Percentiles rank a stretch among this genome's conserved stretches.
phyloP scores from a whole-genome alignment of 2,888 invertebrate species.

The Lasioglossum vierecki region DNA sequence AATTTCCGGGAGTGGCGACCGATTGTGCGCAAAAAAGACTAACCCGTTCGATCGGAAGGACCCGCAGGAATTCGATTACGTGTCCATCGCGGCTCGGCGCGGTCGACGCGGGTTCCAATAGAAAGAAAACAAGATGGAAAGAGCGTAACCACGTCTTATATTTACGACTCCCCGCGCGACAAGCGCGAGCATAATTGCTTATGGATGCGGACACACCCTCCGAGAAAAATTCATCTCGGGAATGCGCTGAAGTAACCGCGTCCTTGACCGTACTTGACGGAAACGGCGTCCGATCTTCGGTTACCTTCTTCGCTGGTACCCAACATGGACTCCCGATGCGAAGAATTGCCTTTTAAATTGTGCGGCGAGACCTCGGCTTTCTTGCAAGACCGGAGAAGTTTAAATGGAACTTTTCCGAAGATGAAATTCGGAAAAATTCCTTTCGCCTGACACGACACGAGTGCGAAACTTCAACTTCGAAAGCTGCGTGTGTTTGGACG shows the following conservation, averaged over 20 bases:
- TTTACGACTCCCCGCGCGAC: conserved; percentile 39
- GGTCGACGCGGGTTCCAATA: background rate
- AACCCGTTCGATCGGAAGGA: background rate
- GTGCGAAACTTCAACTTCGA: background rate
- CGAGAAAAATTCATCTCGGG: conserved; percentile 62
- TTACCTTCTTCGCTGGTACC: conserved; percentile 43
- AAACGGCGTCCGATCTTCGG: conserved; percentile 51
- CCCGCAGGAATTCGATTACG: conserved; percentile 43
- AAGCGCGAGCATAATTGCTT: conserved; percentile 62
- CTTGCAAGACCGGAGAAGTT: background rate
- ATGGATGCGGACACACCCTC: conserved; percentile 66
- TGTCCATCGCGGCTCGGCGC: background rate
- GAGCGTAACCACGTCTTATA: background rate
- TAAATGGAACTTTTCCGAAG: background rate
- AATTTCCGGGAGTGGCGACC: conserved; percentile 40
- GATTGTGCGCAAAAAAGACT: background rate
- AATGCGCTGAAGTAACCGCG: conserved; percentile 61
- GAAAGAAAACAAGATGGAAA: conserved; percentile 18
- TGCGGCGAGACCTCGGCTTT: background rate
- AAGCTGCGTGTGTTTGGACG: background rate
- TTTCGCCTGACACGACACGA: background rate
- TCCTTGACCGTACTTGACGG: conserved; percentile 69
- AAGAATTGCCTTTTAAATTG: conserved; percentile 6
- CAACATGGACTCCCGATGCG: conserved; percentile 37
- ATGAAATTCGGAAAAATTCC: background rate